Evolutionary conservation across 2,113 vertebrate species (phyloP), one percentile per base, ranked within the genome.

Genomic region (Catagonus wagneri): DNA sequence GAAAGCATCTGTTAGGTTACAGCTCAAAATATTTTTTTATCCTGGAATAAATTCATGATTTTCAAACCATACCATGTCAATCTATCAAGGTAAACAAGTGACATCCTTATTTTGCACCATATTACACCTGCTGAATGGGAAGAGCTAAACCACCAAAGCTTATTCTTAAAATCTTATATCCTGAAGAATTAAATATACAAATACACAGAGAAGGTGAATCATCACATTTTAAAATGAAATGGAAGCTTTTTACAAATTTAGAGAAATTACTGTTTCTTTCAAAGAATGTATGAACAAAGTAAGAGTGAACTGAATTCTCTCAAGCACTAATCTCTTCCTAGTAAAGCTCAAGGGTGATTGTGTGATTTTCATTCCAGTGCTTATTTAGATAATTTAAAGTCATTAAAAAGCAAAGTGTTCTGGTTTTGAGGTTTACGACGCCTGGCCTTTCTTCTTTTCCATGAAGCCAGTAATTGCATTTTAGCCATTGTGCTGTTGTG

Each of bases 331-430:
- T 83, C 65, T 44, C 14, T 76, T 87, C 83, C 54, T 87, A 83
- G 50, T 72, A 23, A 22, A 75, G 15, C 72, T 71, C 14, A 14
- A 52, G 74, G 65, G 44, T 91, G 94, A 89, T 60, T 88, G 97
- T 94, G 78, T 83, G 78, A 74, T 80, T 89, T 89, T 71, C 27
- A 83, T 96, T 93, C 81, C 29, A 60, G 74, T 19, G 63, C 79
- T 89, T 83, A 60, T 39, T 71, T 91, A 66, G 86, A 83, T 96
- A 52, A 95, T 93, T 89, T 90, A 69, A 58, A 83, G 56, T 87
- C 90, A 90, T 92, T 96, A 80, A 94, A 95, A 94, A 89, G 83
- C 63, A n/a, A 69, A 92, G 74, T 61, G 81, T 93, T 89, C 94
- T 72, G 65, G 83, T 85, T 94, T 80, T 80, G 78, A 71, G 78